phyloP scores from a whole-genome alignment of 2,888 invertebrate species.

The Uropetala carovei region DNA sequence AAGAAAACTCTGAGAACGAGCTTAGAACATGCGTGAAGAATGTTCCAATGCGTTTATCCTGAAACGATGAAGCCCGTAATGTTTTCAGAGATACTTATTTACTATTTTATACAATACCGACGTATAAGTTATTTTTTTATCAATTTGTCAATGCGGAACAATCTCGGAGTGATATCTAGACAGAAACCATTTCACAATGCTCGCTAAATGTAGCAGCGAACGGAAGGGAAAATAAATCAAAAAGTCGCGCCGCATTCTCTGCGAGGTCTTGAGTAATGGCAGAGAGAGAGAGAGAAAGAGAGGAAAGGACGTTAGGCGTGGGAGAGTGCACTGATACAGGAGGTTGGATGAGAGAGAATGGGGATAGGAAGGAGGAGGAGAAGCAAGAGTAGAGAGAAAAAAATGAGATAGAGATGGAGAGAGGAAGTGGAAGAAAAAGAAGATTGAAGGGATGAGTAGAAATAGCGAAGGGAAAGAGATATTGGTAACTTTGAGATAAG shows the following conservation, averaged over 20 bases:
- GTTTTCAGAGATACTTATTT: too few relatives aligned
- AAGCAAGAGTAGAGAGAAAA: too few relatives aligned
- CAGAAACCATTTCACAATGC: constrained; percentile 36
- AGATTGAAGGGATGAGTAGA: neutral
- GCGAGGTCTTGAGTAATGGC: constrained; percentile 27
- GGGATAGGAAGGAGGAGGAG: neutral
- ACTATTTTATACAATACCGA: too few relatives aligned
- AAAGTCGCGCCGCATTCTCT: constrained; percentile 35
- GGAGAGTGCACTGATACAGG: neutral
- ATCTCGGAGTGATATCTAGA: constrained; percentile 14
- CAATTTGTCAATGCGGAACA: constrained; percentile 14
- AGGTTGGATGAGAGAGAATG: neutral
- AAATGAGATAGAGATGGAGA: too few relatives aligned
- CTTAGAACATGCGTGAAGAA: too few relatives aligned
- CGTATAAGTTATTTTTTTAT: neutral
- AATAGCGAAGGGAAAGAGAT: neutral
- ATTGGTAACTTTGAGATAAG: neutral
- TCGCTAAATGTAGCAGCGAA: neutral
- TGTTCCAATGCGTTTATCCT: too few relatives aligned
- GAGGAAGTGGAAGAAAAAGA: neutral
- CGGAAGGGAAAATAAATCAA: constrained; percentile 24
- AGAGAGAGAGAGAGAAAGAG: neutral
- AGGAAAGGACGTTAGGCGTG: neutral
- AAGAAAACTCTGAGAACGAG: too few relatives aligned
- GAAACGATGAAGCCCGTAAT: too few relatives aligned